Conservation (phyloP, 2,113 vertebrate genomes). For the Podocnemis expansa region DNA sequence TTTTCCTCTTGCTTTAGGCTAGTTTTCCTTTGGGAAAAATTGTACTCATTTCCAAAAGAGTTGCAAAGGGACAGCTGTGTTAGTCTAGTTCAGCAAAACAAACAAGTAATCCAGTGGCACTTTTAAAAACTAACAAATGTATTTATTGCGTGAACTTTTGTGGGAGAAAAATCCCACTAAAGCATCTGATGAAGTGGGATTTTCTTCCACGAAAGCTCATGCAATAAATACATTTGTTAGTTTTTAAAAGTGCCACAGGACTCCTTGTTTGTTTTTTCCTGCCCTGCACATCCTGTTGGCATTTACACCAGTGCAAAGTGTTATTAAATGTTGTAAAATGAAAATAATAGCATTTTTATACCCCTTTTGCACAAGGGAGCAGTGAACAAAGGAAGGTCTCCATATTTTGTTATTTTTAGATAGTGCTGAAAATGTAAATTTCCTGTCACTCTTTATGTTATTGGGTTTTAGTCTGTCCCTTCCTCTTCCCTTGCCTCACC, state of each 20-base stretch:
- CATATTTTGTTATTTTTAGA: rapidly evolving
- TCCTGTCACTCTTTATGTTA: not conserved
- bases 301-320: rapidly evolving
- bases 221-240: too few relatives aligned
- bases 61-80: too few relatives aligned
- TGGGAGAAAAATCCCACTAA: too few relatives aligned
- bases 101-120: too few relatives aligned
- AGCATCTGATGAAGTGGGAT: too few relatives aligned
- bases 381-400: rapidly evolving
- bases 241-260: too few relatives aligned
- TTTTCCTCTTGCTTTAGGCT: not conserved
- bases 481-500: too few relatives aligned
- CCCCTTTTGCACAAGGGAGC: not conserved
- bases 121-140: too few relatives aligned
- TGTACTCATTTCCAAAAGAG: not conserved
- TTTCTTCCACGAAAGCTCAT: too few relatives aligned
- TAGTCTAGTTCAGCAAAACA: too few relatives aligned
- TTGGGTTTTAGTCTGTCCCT: not conserved
- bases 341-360: not conserved
- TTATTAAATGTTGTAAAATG: not conserved
- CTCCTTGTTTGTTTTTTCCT: too few relatives aligned
- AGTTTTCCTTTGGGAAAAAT: not conserved
- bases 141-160: too few relatives aligned
- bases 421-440: not conserved
- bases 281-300: rapidly evolving